Conservation (phyloP, 2,797 vertebrate genomes). For the Amblyraja radiata region DNA sequence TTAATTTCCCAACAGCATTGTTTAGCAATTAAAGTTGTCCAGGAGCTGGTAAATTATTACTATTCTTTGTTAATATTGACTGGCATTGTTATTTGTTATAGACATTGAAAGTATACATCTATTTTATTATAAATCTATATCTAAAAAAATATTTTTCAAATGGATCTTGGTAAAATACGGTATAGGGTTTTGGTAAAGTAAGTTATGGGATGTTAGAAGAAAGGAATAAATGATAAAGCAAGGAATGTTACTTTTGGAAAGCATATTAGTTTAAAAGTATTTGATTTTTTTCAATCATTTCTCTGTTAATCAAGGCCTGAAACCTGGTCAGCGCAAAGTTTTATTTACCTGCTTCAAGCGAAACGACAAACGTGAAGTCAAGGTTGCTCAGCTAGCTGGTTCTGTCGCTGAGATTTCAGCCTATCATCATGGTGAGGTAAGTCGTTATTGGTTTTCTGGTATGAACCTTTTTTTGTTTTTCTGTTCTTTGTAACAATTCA, state of each 20-base stretch:
- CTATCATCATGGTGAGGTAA: slow-evolving; percentile 96
- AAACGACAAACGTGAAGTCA: slow-evolving; percentile 94
- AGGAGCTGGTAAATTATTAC: not conserved
- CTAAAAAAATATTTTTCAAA: not conserved
- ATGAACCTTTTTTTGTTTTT: not conserved
- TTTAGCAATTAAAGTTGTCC: not conserved
- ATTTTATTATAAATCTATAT: too few species aligned
- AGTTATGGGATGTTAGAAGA: not conserved
- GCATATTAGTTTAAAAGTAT: not conserved
- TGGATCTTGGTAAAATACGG: not conserved
- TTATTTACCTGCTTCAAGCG: slow-evolving; percentile 89
- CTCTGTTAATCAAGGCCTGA: slow-evolving; percentile 67
- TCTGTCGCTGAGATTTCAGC: slow-evolving; percentile 97
- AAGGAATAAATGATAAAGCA: not conserved
- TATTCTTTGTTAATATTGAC: not conserved
- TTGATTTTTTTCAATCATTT: not conserved
- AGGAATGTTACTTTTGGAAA: not conserved
- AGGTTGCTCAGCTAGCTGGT: slow-evolving; percentile 95
- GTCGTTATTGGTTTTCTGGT: slow-evolving; percentile 37
- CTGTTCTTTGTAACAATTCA: not conserved
- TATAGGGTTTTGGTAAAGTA: not conserved
- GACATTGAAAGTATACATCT: not conserved
- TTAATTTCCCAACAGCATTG: not conserved
- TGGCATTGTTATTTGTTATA: not conserved
- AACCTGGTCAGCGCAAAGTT: slow-evolving; percentile 96